A percentile compares a stretch with the other conserved stretches of the same genome.
phyloP scores from a whole-genome alignment of 92 coral and sea anemone genomes.

The Pocillopora meandrina region DNA sequence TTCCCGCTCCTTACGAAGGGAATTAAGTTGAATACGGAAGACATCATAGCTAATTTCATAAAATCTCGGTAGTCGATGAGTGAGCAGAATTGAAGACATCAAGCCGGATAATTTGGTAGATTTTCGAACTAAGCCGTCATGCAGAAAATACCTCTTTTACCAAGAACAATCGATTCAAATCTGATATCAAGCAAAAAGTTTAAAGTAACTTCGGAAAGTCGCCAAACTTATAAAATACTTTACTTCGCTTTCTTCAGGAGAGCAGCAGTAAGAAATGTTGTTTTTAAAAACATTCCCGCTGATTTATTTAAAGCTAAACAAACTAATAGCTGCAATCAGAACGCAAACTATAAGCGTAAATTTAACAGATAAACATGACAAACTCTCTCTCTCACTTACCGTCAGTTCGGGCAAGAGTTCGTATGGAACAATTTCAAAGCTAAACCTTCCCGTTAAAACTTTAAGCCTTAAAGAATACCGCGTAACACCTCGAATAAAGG shows the following conservation, averaged over 20 bases:
- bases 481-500: conserved; percentile 35
- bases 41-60: not conserved
- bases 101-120: not conserved
- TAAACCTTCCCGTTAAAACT: conserved; percentile 9
- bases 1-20: conserved; percentile 35
- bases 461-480: conserved; percentile 19
- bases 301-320: not conserved
- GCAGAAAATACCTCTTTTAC: conserved; percentile 16
- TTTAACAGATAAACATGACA: conserved; percentile 26
- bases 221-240: not conserved
- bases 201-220: conserved; percentile 10
- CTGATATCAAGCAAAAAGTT: not conserved
- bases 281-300: not conserved
- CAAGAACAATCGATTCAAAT: conserved; percentile 26
- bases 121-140: not conserved
- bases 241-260: not conserved
- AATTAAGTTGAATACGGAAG: conserved; percentile 14
- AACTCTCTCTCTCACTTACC: conserved; percentile 28
- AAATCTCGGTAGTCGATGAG: not conserved
- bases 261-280: not conserved
- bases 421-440: not conserved
- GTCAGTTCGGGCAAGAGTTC: conserved; percentile 38
- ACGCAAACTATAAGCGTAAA: not conserved
- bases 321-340: conserved; percentile 8
- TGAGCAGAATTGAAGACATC: not conserved